Evolutionary conservation across 2,797 vertebrate genomes (phyloP), one percentile per base, ranked within the genome.

Genomic region (Nannoperca australis): DNA sequence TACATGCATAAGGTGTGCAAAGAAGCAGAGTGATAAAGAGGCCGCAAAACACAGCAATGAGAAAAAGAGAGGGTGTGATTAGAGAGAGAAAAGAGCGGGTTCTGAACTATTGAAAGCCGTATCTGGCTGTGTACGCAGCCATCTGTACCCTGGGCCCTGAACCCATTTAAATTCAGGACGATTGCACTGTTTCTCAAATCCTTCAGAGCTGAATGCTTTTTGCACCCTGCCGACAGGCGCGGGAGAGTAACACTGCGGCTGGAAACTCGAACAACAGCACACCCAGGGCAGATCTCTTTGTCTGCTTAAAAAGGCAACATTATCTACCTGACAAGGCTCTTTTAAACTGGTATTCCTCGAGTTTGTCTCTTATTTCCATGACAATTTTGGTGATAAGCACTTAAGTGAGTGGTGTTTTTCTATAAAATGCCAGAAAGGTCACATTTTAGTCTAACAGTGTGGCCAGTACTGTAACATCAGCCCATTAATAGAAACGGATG

Each of bases 91-190:
- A 42, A 70, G 75, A 79, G 79, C 65, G 6, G 59, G 69, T 68
- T 92, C 91, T 92, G 76, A 88, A 92, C 88, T 84, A 79, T 64
- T 87, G 89, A 88, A 78, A 73, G 60, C 24, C 71, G 30, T 87
- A 88, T 89, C 85, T 81, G 89, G 88, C 92, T 89, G 84, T 91
- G 93, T 85, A 85, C 85, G 83, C 84, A 87, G 89, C 94, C 94
- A 94, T 96, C 95, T 96, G 95, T 79, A 94, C 91, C 73, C 87
- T 38, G 91, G 88, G 93, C 67, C 85, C 81, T 89, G 85, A 94
- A 95, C 91, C 91, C 90, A 94, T 95, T 95, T 94, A 95, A 93
- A 92, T 93, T 89, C 91, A 93, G 91, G 90, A 92, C 88, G 86
- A 93, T 94, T 92, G 95, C 90, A 88, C 89, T 81, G 93, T 87